Base-by-base conservation (phyloP, 2,113 vertebrate genomes). In the Struthidea cinerea region DNA sequence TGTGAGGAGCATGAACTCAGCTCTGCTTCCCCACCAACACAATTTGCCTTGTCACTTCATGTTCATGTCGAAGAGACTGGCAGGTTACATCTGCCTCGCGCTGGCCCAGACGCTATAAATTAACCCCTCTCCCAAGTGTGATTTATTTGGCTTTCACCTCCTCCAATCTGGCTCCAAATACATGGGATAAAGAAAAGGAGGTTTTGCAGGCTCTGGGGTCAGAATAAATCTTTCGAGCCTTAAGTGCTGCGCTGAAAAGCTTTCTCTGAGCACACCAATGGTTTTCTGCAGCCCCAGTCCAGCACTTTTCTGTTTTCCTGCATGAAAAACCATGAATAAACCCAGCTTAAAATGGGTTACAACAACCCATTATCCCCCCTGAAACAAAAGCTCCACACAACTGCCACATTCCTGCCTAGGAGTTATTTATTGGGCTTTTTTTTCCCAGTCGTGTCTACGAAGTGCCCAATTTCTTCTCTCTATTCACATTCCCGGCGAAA, bases 211-310 rank as follows among this genome's bases (percentile, higher is more conserved):
- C 71, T 82, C 80, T 7, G 26, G 60, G 84, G 74, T 77, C 37
- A 9, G 37, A 16, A 79, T 93, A 95, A 96, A 91, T 94, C 89
- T 89, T 91, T 73, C 23, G 20, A 91, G 21, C 28, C 76, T 82
- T 55, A 75, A 82, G 37, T 22, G 37, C 53, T 9, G 44, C 23
- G 2, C 67, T 41, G 63, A 33, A 56, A 73, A 27, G 26, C 37
- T 68, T 76, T 46, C 53, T 26, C 70, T 30, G 23, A 71, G 94
- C 81, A 78, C 26, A 44, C 37, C 74, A 60, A 24, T 22, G 74
- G 55, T 27, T 46, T 73, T 35, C 49, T 26, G 65, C 84, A 84
- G 89, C 61, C 80, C 63, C 90, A 39, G 7, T 5, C 79, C 46
- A 53, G 86, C 71, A 39, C 30, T 3, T 37, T 10, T 9, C 32